Percentiles rank a stretch among this genome's conserved stretches.
Evolutionary conservation across 2,113 vertebrate species (phyloP).

Genomic region (Anas platyrhynchos): DNA sequence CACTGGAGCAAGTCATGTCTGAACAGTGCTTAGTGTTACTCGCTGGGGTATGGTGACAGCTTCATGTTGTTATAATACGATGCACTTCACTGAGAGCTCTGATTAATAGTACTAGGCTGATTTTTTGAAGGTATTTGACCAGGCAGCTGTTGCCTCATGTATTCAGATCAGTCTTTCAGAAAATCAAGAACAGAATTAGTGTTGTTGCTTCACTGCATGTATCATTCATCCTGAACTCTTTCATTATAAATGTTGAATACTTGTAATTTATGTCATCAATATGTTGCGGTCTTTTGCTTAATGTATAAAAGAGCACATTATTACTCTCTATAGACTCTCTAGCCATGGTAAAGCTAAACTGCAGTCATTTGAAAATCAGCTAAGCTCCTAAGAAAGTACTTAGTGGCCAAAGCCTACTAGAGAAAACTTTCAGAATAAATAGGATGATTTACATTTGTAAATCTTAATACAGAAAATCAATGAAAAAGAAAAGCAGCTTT

Average conservation of each 20-base stretch:
- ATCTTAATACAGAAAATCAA: not conserved
- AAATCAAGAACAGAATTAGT: conserved; percentile 12
- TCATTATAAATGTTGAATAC: conserved; percentile 1
- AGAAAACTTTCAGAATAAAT: not conserved
- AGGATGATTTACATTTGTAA: not conserved
- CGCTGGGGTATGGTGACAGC: not conserved
- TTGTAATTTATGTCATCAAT: conserved; percentile 26
- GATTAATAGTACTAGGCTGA: not conserved
- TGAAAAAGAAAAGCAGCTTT: not conserved
- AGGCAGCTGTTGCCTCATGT: not conserved
- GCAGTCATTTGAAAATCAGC: not conserved
- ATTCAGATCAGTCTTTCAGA: not conserved
- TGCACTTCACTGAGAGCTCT: not conserved
- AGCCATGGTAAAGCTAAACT: not conserved
- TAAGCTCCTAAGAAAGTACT: not conserved
- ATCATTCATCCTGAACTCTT: not conserved
- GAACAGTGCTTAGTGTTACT: not conserved
- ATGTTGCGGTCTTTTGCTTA: not conserved
- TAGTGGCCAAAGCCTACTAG: not conserved
- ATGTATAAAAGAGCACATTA: not conserved
- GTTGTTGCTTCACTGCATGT: not conserved
- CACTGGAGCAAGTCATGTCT: not conserved
- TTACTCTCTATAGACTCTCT: not conserved
- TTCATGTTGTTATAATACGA: not conserved
- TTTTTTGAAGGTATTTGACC: not conserved